phyloP scores from a whole-genome alignment of 1,140 invertebrate genomes.

The Copidosoma floridanum region DNA sequence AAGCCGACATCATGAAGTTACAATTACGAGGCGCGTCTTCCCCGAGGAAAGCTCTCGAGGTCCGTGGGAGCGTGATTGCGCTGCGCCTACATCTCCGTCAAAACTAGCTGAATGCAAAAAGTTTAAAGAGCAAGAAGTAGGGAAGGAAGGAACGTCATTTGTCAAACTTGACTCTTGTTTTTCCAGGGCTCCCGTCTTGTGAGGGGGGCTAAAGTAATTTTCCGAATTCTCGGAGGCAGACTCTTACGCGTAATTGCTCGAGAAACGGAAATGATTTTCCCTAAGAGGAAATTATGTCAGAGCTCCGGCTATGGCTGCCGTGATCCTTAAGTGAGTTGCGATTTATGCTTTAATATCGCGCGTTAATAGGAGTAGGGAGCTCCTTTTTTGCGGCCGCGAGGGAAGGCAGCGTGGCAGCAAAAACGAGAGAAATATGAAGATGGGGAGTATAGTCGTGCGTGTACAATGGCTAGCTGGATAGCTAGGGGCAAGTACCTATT shows the following conservation, averaged over 20 bases:
- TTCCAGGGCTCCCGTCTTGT: too few species aligned
- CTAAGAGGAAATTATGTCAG: conserved; percentile 21
- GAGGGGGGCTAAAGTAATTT: conserved; percentile 20
- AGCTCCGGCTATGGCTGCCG: background rate
- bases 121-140: background rate
- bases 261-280: conserved; percentile 25
- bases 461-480: too few species aligned
- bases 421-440: conserved; percentile 11
- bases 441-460: too few species aligned
- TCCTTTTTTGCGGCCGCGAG: too few species aligned
- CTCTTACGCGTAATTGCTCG: conserved; percentile 21
- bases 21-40: too few species aligned
- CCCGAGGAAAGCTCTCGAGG: too few species aligned
- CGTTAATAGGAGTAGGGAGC: conserved; percentile 17
- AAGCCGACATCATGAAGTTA: too few species aligned
- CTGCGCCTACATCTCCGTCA: background rate
- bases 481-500: too few species aligned
- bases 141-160: conserved; percentile 8
- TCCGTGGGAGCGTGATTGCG: conserved; percentile 2
- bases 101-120: conserved; percentile 10
- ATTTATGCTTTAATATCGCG: conserved; percentile 47
- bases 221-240: background rate
- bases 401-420: background rate
- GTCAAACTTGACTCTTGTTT: conserved; percentile 25
- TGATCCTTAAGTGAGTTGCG: conserved; percentile 41